phyloP scores from a whole-genome alignment of 2,888 invertebrate genomes.

The Caenorhabditis sp. region DNA sequence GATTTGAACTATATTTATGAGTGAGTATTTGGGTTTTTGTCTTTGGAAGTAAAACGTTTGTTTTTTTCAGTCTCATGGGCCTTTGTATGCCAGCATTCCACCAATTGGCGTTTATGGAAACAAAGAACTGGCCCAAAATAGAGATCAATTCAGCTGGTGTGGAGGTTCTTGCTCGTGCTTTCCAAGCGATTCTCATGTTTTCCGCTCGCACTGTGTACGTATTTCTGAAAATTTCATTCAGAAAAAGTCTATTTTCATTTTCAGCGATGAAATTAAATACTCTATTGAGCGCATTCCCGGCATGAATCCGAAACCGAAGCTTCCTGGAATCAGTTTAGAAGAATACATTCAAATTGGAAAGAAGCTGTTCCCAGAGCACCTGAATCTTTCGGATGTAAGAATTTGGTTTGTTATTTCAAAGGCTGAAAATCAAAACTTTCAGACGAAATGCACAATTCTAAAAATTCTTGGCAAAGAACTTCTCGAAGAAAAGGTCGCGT shows the following conservation, averaged over 20 bases:
- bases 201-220: conserved; percentile 14
- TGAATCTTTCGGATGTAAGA: conserved; percentile 46
- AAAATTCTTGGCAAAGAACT: conserved; percentile 60
- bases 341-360: conserved; percentile 39
- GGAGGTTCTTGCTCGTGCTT: conserved; percentile 24
- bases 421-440: not conserved
- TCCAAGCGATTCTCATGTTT: conserved; percentile 40
- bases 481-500: conserved; percentile 46
- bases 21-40: conserved; percentile 23
- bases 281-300: not conserved
- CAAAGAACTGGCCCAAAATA: conserved; percentile 55
- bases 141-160: conserved; percentile 1
- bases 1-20: conserved; percentile 53
- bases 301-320: not conserved
- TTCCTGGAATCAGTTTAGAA: conserved; percentile 36
- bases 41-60: not conserved
- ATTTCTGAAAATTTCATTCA: not conserved
- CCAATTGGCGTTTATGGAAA: conserved; percentile 54
- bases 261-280: conserved; percentile 17
- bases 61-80: conserved; percentile 56
- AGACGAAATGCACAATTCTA: conserved; percentile 49
- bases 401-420: not conserved
- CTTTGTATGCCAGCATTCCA: conserved; percentile 62
- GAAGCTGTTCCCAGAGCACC: conserved; percentile 33
- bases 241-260: conserved; percentile 4